Percentiles rank a stretch among this genome's conserved stretches.
Evolutionary conservation across 2,797 vertebrate genomes (phyloP).

Genomic region (Micrastur ruficollis): DNA sequence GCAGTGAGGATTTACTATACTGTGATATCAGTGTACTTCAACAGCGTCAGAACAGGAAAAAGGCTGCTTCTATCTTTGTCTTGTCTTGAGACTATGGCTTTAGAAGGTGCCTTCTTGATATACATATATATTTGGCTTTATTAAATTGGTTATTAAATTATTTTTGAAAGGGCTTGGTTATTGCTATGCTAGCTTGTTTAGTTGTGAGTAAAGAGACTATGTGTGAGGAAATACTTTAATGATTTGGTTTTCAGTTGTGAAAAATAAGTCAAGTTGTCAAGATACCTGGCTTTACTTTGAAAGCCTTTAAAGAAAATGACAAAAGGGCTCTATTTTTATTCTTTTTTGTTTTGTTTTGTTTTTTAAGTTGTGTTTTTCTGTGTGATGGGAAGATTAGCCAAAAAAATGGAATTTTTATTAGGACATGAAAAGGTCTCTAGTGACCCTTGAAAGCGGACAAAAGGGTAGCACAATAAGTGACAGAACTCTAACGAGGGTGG

Average conservation of each 20-base stretch:
- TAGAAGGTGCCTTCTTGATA: not conserved
- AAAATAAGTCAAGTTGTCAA: constrained; percentile 4
- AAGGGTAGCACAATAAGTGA: constrained; percentile 55
- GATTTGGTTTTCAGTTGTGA: not conserved
- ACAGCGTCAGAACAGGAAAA: not conserved
- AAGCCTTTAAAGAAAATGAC: constrained; percentile 12
- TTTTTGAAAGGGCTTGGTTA: not conserved
- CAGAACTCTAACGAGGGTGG: constrained; percentile 67
- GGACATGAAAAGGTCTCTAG: constrained; percentile 66
- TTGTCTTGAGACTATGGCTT: not conserved
- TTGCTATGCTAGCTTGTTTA: not conserved
- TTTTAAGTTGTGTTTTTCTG: constrained; percentile 46
- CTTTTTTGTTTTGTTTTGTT: not conserved
- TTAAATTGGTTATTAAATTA: not conserved
- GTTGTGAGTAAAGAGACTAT: not conserved
- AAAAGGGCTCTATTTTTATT: not conserved
- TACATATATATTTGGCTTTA: not conserved
- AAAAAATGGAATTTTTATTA: constrained; percentile 68
- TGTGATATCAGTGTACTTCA: not conserved
- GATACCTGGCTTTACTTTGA: constrained; percentile 18
- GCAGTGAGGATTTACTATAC: not conserved
- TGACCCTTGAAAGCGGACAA: constrained; percentile 60
- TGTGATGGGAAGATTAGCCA: constrained; percentile 48
- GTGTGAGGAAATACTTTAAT: not conserved
- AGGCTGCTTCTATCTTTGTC: not conserved